Evolutionary conservation across 2,888 invertebrate genomes (phyloP).

Genomic region (Tenthredo livida): DNA sequence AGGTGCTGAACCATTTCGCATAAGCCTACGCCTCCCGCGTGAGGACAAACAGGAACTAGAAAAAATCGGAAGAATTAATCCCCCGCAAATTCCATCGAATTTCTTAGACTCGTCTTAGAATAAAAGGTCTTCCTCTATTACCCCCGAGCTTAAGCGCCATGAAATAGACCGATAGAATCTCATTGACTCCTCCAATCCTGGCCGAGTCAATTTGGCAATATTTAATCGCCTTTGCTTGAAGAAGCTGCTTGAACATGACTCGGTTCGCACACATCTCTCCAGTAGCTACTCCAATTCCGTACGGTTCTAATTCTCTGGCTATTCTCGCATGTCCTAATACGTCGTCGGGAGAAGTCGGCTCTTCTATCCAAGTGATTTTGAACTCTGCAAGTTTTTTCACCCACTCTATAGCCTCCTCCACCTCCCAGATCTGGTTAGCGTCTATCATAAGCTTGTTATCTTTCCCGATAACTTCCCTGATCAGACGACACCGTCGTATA

Average conservation of each 20-base stretch:
- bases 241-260: slow-evolving; percentile 94
- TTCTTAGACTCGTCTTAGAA: neutral
- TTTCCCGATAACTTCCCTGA: slow-evolving; percentile 88
- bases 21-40: slow-evolving; percentile 96
- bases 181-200: slow-evolving; percentile 93
- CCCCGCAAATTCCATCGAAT: neutral
- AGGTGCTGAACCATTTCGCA: slow-evolving; percentile 97
- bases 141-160: slow-evolving; percentile 93
- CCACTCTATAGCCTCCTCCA: slow-evolving; percentile 91
- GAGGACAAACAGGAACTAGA: slow-evolving; percentile 94
- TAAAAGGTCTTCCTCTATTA: slow-evolving; percentile 70
- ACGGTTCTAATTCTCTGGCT: slow-evolving; percentile 85
- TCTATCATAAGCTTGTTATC: slow-evolving; percentile 91
- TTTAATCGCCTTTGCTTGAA: slow-evolving; percentile 89
- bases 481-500: slow-evolving; percentile 84
- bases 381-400: slow-evolving; percentile 88
- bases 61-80: slow-evolving; percentile 45
- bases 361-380: slow-evolving; percentile 93
- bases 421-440: slow-evolving; percentile 94
- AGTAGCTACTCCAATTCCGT: slow-evolving; percentile 92
- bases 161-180: slow-evolving; percentile 91
- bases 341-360: slow-evolving; percentile 96
- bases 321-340: slow-evolving; percentile 92
- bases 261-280: slow-evolving; percentile 96
- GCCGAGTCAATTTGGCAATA: slow-evolving; percentile 96